Percentiles rank a stretch among this genome's conserved stretches.
Conservation (phyloP, 2,888 invertebrate genomes). For the Hirudinaria manillensis region DNA sequence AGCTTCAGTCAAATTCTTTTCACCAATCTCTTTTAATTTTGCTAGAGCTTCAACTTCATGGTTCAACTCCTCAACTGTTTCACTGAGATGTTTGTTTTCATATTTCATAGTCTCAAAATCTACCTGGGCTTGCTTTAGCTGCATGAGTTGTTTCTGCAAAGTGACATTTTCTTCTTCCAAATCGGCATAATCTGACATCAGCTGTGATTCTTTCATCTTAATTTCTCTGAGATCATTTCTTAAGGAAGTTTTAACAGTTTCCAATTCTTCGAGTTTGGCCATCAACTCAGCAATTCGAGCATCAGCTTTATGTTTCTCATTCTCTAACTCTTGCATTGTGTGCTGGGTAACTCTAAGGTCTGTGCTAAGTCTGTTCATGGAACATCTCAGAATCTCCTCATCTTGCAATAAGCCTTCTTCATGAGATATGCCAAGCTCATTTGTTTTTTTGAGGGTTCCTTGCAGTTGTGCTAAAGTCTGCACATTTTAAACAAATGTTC, state of each 20-base stretch:
- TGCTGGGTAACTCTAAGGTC: slow-evolving; percentile 47
- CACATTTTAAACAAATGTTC: background rate
- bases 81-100: slow-evolving; percentile 82
- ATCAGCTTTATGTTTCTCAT: slow-evolving; percentile 77
- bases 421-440: slow-evolving; percentile 89
- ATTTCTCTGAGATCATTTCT: slow-evolving; percentile 74
- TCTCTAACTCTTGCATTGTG: slow-evolving; percentile 63
- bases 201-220: slow-evolving; percentile 80
- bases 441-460: slow-evolving; percentile 67
- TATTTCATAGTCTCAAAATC: slow-evolving; percentile 97
- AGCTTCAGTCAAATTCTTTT: slow-evolving; percentile 93
- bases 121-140: slow-evolving; percentile 83
- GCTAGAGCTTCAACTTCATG: slow-evolving; percentile 82
- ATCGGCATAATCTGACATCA: slow-evolving; percentile 86
- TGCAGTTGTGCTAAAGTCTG: slow-evolving; percentile 28
- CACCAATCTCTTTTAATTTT: slow-evolving; percentile 83
- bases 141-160: slow-evolving; percentile 91
- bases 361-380: slow-evolving; percentile 67
- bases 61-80: slow-evolving; percentile 72
- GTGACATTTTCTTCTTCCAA: slow-evolving; percentile 96
- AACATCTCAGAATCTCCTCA: slow-evolving; percentile 83
- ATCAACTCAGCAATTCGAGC: slow-evolving; percentile 29
- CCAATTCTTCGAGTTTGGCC: slow-evolving; percentile 44
- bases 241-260: slow-evolving; percentile 44
- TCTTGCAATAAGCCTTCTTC: slow-evolving; percentile 90